Conservation (phyloP, 2,888 invertebrate genomes). For the Nemoura dubitans region DNA sequence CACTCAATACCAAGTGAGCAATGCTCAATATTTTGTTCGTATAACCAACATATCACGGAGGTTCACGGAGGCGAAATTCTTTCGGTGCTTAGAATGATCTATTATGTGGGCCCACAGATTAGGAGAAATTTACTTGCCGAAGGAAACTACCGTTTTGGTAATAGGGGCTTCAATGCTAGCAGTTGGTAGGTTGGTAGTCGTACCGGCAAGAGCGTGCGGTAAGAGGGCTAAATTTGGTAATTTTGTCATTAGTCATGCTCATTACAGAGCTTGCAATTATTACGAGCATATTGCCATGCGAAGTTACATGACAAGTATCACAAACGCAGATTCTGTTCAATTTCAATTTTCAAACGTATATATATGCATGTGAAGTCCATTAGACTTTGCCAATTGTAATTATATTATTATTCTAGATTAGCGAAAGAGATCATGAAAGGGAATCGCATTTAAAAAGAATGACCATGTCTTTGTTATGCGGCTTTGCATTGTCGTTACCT, state of each 20-base stretch:
- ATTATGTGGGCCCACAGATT: background rate
- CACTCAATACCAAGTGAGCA: background rate
- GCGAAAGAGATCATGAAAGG: background rate
- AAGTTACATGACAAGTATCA: background rate
- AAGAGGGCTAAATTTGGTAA: background rate
- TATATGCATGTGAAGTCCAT: no score
- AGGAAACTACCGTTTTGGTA: background rate
- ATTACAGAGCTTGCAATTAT: background rate
- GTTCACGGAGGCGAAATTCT: no score
- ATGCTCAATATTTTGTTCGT: no score
- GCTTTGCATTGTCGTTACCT: background rate
- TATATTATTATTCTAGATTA: background rate
- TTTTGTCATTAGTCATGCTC: background rate
- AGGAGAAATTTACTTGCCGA: background rate
- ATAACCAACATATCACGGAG: no score
- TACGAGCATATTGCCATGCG: background rate
- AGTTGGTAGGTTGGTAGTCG: no score
- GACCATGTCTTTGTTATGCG: background rate
- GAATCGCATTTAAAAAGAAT: background rate
- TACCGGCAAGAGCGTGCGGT: background rate
- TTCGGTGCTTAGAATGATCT: background rate
- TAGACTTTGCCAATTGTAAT: no score
- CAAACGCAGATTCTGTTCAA: background rate
- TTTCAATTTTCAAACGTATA: no score
- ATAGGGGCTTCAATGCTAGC: background rate